Percentiles rank a stretch among this genome's conserved stretches.
These are phyloP conservation scores for Mallateleia sp. DNA, from an alignment of 2,888 invertebrate species.

Conservation along the genomic window DNA sequence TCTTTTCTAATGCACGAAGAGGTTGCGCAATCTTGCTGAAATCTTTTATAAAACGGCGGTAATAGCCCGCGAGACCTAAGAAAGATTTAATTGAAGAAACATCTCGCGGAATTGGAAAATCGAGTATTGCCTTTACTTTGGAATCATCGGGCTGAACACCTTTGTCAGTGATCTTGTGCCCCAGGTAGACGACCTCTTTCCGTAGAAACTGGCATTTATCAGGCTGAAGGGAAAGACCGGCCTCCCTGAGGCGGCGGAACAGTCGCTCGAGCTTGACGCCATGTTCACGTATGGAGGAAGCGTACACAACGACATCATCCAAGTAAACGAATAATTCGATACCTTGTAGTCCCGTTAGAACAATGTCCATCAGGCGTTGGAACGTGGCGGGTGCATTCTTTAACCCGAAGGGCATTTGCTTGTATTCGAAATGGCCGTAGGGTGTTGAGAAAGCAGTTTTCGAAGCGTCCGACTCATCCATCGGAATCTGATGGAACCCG, in stretches of 20 bases:
- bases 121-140: background rate
- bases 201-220: slow-evolving; percentile 82
- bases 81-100: slow-evolving; percentile 22
- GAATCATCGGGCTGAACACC: slow-evolving; percentile 76
- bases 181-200: slow-evolving; percentile 81
- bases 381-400: background rate
- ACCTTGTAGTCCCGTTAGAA: background rate
- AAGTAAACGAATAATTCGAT: background rate
- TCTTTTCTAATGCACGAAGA: slow-evolving; percentile 12
- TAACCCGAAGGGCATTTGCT: background rate
- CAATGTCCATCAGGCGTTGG: background rate
- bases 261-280: slow-evolving; percentile 57
- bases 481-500: slow-evolving; percentile 81
- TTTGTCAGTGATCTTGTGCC: slow-evolving; percentile 81
- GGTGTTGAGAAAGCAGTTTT: slow-evolving; percentile 78
- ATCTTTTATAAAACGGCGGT: slow-evolving; percentile 21
- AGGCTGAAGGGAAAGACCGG: slow-evolving; percentile 73
- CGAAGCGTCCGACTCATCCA: slow-evolving; percentile 60
- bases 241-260: slow-evolving; percentile 68
- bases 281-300: slow-evolving; percentile 10
- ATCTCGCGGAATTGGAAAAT: slow-evolving; percentile 3
- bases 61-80: slow-evolving; percentile 27
- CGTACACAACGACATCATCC: background rate
- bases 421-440: slow-evolving; percentile 77
- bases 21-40: slow-evolving; percentile 35